Evolutionary conservation across 2,797 vertebrate species (phyloP).

Genomic region (Spatula clypeata): DNA sequence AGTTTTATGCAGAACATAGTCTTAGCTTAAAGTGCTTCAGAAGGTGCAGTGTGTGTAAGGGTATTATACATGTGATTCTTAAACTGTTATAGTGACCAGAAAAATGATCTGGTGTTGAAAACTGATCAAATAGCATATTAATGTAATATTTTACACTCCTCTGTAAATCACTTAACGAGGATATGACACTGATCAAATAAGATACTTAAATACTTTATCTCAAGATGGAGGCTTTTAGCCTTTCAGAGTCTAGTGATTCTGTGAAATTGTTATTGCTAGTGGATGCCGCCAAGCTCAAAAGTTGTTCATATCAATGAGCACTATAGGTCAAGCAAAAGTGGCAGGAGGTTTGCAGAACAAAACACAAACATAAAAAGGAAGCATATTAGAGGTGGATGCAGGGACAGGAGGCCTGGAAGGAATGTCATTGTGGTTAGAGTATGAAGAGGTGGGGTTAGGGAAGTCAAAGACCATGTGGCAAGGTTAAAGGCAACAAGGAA

Average conservation of each 20-base stretch:
- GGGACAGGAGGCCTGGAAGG: background rate
- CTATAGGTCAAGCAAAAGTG: background rate
- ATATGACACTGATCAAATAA: background rate
- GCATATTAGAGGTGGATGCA: background rate
- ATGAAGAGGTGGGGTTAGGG: background rate
- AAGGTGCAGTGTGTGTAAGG: background rate
- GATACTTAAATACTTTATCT: background rate
- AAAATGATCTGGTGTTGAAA: background rate
- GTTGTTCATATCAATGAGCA: background rate
- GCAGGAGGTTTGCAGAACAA: background rate
- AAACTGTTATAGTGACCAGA: background rate
- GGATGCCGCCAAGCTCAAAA: background rate
- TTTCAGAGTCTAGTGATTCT: background rate
- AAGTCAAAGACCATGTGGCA: background rate
- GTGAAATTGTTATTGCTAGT: background rate
- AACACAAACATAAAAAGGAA: background rate
- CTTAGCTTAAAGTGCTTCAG: background rate
- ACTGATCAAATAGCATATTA: background rate
- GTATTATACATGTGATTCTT: background rate
- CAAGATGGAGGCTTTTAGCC: background rate
- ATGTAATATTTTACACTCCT: background rate
- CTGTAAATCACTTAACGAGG: slow-evolving; percentile 25
- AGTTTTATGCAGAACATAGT: background rate
- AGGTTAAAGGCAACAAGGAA: background rate
- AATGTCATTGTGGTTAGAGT: background rate